Evolutionary conservation across 2,888 invertebrate species (phyloP).

Genomic region (Eustalomyia histrio): DNA sequence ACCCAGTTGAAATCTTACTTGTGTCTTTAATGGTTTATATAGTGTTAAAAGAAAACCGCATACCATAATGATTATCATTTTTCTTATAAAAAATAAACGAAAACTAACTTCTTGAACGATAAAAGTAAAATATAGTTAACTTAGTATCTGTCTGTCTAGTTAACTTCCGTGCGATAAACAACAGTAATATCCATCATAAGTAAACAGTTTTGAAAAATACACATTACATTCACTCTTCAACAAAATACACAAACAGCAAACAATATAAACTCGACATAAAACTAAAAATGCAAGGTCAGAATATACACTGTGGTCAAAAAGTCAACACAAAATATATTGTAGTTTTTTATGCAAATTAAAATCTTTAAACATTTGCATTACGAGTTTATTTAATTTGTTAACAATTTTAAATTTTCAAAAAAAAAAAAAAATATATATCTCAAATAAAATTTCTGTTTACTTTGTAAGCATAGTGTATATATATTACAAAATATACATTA

Average conservation of each 20-base stretch:
- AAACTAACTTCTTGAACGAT: not conserved
- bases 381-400: too few relatives aligned
- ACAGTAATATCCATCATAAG: constrained; percentile 40
- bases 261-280: constrained; percentile 7
- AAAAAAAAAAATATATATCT: too few relatives aligned
- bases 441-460: too few relatives aligned
- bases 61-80: not conserved
- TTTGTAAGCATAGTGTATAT: too few relatives aligned
- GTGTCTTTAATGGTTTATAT: not conserved
- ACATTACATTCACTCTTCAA: not conserved
- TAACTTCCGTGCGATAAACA: constrained; percentile 34
- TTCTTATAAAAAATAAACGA: not conserved
- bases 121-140: not conserved
- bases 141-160: constrained; percentile 33
- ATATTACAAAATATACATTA: not conserved
- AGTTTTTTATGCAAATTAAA: too few relatives aligned
- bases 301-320: too few relatives aligned
- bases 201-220: constrained; percentile 39
- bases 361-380: too few relatives aligned
- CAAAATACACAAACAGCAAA: not conserved
- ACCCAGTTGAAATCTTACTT: too few relatives aligned
- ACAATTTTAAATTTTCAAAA: too few relatives aligned
- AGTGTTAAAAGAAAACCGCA: not conserved
- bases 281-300: not conserved
- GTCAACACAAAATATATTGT: too few relatives aligned